phyloP scores from a whole-genome alignment of 2,888 invertebrate species.

The Eristalis arbustorum region DNA sequence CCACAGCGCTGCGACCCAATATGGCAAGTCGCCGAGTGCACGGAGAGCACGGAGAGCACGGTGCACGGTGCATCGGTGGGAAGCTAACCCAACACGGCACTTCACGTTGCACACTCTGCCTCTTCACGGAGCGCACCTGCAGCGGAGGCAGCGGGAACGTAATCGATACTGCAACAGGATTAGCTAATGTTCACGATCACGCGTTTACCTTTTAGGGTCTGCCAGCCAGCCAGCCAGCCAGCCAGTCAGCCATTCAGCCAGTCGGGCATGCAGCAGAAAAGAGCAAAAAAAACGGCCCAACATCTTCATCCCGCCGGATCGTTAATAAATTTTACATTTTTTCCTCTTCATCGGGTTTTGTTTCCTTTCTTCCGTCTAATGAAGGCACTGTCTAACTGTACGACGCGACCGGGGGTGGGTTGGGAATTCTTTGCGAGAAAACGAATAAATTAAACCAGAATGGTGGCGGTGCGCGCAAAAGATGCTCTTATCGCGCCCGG shows the following conservation, averaged over 20 bases:
- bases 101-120: slow-evolving; percentile 15
- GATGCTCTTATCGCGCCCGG: neutral
- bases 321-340: slow-evolving; percentile 55
- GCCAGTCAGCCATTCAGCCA: neutral
- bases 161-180: slow-evolving; percentile 66
- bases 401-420: slow-evolving; percentile 46
- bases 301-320: slow-evolving; percentile 51
- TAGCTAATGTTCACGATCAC: slow-evolving; percentile 69
- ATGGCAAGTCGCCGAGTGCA: slow-evolving; percentile 28
- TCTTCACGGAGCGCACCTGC: slow-evolving; percentile 50
- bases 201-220: slow-evolving; percentile 66
- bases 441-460: slow-evolving; percentile 41
- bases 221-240: neutral
- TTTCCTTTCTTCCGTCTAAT: slow-evolving; percentile 31
- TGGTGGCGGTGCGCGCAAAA: neutral
- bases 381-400: slow-evolving; percentile 58
- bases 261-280: neutral
- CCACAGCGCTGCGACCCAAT: slow-evolving; percentile 24
- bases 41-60: too few species aligned
- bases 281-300: neutral
- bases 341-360: neutral
- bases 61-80: slow-evolving; percentile 53
- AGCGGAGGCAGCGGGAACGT: slow-evolving; percentile 27
- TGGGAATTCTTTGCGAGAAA: slow-evolving; percentile 51
- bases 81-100: slow-evolving; percentile 47